Evolutionary conservation across 2,797 vertebrate genomes (phyloP).

Genomic region (Labroides dimidiatus): DNA sequence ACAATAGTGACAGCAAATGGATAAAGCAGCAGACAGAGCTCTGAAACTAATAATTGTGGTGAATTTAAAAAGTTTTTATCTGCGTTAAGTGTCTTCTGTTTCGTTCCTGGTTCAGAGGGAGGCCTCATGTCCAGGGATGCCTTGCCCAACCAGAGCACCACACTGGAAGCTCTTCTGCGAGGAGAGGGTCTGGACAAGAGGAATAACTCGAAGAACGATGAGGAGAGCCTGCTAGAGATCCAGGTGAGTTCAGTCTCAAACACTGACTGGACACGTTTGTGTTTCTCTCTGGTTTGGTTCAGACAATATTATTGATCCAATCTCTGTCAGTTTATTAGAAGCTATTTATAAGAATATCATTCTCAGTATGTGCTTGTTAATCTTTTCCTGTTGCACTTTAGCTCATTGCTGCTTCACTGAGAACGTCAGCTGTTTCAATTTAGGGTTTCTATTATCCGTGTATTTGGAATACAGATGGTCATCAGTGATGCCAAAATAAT

Average conservation of each 20-base stretch:
- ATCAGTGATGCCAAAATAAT: neutral
- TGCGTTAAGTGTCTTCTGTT: neutral
- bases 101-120: conserved; percentile 82
- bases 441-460: conserved; percentile 10
- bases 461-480: neutral
- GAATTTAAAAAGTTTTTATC: conserved; percentile 2
- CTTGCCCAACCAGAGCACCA: conserved; percentile 92
- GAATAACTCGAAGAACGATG: conserved; percentile 89
- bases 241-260: conserved; percentile 83
- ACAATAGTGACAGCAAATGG: conserved; percentile 7
- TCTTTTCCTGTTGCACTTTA: conserved; percentile 54
- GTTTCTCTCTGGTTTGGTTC: neutral
- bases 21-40: conserved; percentile 2
- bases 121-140: conserved; percentile 91
- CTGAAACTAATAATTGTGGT: neutral
- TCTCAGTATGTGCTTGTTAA: too few relatives aligned
- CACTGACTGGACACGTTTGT: neutral
- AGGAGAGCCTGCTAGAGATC: conserved; percentile 95
- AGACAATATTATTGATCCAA: neutral
- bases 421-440: conserved; percentile 7
- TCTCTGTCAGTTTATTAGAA: neutral
- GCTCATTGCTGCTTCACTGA: conserved; percentile 27
- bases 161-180: conserved; percentile 94
- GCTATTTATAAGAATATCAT: too few relatives aligned
- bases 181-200: conserved; percentile 95